Base-by-base conservation (phyloP, 37 sponge, comb jelly and placozoan genomes). In the Mnemiopsis leidyi region DNA sequence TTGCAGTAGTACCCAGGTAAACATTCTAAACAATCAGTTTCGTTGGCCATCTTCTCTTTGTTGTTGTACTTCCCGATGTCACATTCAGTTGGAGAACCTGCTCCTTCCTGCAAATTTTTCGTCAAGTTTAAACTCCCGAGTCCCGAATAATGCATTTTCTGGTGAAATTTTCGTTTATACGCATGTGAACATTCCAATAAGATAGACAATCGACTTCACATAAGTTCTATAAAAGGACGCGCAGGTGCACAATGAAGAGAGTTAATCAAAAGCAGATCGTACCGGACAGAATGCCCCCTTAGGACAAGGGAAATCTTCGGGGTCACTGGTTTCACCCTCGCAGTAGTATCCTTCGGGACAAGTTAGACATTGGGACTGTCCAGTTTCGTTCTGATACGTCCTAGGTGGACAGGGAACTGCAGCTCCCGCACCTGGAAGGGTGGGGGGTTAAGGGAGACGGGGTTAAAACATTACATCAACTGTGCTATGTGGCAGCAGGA, bases 271-370 rank as follows among this genome's bases (percentile, higher is more conserved):
- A n/a, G n/a, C 23, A 31, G 69, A 25, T n/a, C 69, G 38, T 32
- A 31, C 68, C 9, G 92, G 92, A 68, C 94, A 94, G 35, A 93
- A 94, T 69, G 83, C 67, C 7, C 94, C 94, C 73, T 25, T 68
- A 23, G 92, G 92, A 93, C 94, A 94, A 5, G 92, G 94, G 67
- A 23, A 32, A 32, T n/a, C 34, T 9, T 5, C 16, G 71, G 28
- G 34, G 32, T 69, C 93, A 23, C 35, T 69, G 7, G 92, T 69
- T 32, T 68, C 23, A 13, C 3, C 92, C 23, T 93, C 48, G 69
- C 94, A 94, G 71, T 36, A 94, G 48, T 93, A 94, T 23, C 94
- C 94, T 23, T 93, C 83, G 26, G 93, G 93, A 32, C 93, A 93
- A 16, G 93, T 18, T 37, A 38, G 30, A 82, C 93, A 93, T 7